phyloP scores from a whole-genome alignment of 2,113 vertebrate genomes.

The Micromys minutus region DNA sequence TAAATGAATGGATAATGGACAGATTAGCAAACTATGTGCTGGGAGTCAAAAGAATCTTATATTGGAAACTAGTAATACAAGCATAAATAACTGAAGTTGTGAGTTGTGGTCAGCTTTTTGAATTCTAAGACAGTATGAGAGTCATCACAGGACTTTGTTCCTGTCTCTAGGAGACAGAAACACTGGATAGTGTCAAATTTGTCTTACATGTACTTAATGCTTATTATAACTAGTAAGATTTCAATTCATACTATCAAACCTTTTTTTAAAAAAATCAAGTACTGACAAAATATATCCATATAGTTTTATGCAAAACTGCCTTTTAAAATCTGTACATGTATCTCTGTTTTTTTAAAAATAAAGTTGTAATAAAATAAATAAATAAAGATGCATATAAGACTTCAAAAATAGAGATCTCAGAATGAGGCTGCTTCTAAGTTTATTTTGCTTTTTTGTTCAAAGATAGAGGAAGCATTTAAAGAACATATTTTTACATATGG shows the following conservation, averaged over 20 bases:
- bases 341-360: no score
- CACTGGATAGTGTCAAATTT: fast-evolving
- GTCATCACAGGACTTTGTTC: neutral
- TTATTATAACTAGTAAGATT: no score
- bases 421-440: neutral
- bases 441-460: neutral
- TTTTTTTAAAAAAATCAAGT: no score
- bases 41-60: neutral
- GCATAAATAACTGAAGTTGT: neutral
- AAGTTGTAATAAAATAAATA: no score
- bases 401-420: neutral
- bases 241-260: no score
- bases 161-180: neutral
- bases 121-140: neutral
- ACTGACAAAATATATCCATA: no score
- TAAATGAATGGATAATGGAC: neutral
- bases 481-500: neutral
- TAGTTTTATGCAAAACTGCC: no score
- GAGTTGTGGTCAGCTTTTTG: neutral
- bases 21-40: neutral
- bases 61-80: neutral
- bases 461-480: neutral
- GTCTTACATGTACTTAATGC: no score
- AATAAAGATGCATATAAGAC: no score
- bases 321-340: no score